Conservation (phyloP, 1,140 invertebrate species). For the Latrodectus geometricus region DNA sequence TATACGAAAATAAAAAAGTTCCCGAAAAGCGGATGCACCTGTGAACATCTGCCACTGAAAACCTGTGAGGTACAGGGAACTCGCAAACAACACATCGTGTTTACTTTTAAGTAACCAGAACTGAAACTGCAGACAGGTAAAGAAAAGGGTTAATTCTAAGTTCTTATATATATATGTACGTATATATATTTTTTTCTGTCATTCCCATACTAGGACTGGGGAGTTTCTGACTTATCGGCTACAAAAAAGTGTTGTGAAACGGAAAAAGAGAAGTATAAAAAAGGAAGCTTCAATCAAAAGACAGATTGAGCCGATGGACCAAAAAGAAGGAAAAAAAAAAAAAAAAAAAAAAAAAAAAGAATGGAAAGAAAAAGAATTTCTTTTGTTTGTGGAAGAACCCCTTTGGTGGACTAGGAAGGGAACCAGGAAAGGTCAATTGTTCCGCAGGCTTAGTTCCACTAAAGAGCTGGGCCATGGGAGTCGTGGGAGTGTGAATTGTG, state of each 20-base stretch:
- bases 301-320: not conserved
- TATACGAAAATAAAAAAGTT: not conserved
- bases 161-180: too few relatives aligned
- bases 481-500: constrained; percentile 50
- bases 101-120: constrained; percentile 16
- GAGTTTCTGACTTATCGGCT: not conserved
- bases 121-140: not conserved
- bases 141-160: constrained; percentile 20
- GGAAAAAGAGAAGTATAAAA: not conserved
- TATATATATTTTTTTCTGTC: not conserved
- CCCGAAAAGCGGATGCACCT: constrained; percentile 11
- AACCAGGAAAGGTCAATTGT: constrained; percentile 53
- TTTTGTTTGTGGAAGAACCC: constrained; percentile 38
- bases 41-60: constrained; percentile 20
- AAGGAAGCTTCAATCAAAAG: not conserved
- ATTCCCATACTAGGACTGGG: not conserved
- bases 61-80: not conserved
- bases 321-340: not conserved
- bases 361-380: constrained; percentile 8
- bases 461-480: constrained; percentile 27
- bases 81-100: constrained; percentile 34
- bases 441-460: constrained; percentile 38
- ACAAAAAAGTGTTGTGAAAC: not conserved
- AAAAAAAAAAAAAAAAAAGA: not conserved
- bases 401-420: constrained; percentile 30